phyloP scores from a whole-genome alignment of 1,140 invertebrate genomes.

The Triops longicaudatus region DNA sequence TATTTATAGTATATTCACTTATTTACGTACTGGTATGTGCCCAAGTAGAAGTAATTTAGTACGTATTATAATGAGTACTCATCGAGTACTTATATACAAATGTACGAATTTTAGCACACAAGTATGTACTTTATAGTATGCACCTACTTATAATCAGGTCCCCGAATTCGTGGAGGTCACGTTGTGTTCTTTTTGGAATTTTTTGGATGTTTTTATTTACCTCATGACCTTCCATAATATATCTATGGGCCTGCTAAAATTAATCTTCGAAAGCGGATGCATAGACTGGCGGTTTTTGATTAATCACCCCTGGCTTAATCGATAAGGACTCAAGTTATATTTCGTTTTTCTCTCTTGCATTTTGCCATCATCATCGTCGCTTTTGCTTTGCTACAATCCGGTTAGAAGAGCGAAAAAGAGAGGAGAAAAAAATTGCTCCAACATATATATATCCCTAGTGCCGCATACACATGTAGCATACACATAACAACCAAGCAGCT shows the following conservation, averaged over 20 bases:
- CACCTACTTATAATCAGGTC: too few species aligned
- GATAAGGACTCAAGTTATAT: conserved; percentile 1
- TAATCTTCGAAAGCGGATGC: conserved; percentile 7
- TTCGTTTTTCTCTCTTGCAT: neutral
- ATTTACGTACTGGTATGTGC: too few species aligned
- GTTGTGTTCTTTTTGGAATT: too few species aligned
- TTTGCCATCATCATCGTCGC: neutral
- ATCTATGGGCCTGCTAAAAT: conserved; percentile 7
- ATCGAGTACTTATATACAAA: too few species aligned
- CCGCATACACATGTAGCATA: neutral
- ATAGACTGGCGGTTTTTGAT: neutral
- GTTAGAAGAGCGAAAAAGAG: neutral
- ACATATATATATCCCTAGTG: neutral
- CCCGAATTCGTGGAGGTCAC: too few species aligned
- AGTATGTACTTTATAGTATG: too few species aligned
- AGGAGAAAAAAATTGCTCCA: neutral
- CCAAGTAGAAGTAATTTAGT: too few species aligned
- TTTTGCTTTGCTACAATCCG: conserved; percentile 9
- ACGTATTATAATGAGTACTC: too few species aligned
- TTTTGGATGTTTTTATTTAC: neutral
- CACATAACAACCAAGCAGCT: neutral
- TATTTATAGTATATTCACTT: too few species aligned
- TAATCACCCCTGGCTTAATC: conserved; percentile 8
- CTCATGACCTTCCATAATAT: neutral
- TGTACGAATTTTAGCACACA: too few species aligned